Base-by-base conservation (phyloP, 2,888 invertebrate species). In the Strigamia transsilvanica region DNA sequence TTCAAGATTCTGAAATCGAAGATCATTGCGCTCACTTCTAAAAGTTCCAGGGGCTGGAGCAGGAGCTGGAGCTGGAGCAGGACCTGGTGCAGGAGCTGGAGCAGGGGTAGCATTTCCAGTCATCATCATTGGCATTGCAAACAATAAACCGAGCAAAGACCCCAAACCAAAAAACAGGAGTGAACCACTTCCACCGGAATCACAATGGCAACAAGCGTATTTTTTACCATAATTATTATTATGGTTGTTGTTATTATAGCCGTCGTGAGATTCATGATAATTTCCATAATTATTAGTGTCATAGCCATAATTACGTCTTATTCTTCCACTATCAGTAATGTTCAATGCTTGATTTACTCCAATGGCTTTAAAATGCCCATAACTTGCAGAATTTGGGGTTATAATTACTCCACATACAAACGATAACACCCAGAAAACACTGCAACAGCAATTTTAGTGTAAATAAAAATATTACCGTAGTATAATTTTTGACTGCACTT, bases 81-180 rank as follows among this genome's bases (percentile, higher is more conserved):
- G 46, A 1, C 1, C 2, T 1, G 42, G 42, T 42, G 42, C 42
- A 42, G 42, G 42, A 3, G 42, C 5, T 42, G 42, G 42, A 42
- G 42, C 42, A 2, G 46, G 15, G 13, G 46, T 46, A n/a, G 18
- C n/a, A 9, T 2, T 18, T 56, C 51, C 51, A n/a, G 56, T 21
- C 18, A 73, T 27, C 9, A 73, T 12, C 73, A 73, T 27, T 2
- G 73, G 73, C 73, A 73, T 32, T 12, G 73, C 73, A 73, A 73
- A 73, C 27, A 73, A 12, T 27, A 73, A 27, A 12, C 73, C 73
- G 32, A 73, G 13, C 12, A 73, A 15, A 73, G 73, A 73, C 32
- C 73, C 73, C 73, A 73, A 73, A 73, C 73, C 73, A 27, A 73
- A 73, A 73, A 73, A 73, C 3, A 73, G 15, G 4, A 73, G 32